Conservation (phyloP, 37 sponge, comb jelly and placozoan species). For the Corticium candelabrum region DNA sequence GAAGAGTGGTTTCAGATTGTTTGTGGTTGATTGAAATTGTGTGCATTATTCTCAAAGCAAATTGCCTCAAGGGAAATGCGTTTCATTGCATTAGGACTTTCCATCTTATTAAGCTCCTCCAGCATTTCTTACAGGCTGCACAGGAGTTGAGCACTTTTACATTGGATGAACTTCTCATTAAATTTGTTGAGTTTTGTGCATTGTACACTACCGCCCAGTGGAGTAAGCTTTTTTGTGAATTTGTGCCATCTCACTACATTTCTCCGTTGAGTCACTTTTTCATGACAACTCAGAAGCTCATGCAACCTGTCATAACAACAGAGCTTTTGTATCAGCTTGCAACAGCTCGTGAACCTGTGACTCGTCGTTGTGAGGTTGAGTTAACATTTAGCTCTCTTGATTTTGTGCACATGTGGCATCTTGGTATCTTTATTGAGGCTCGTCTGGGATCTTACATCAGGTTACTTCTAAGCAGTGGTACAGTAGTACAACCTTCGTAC, state of each 20-base stretch:
- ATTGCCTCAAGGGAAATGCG: slow-evolving; percentile 71
- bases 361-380: too few species aligned
- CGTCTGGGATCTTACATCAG: slow-evolving; percentile 48
- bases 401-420: slow-evolving; percentile 31
- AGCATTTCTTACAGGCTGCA: slow-evolving; percentile 29
- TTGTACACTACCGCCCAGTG: slow-evolving; percentile 29
- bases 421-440: slow-evolving; percentile 41
- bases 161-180: slow-evolving; percentile 33
- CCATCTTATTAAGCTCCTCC: slow-evolving; percentile 56
- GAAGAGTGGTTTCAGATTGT: slow-evolving; percentile 15
- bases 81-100: slow-evolving; percentile 75
- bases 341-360: too few species aligned
- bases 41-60: slow-evolving; percentile 31
- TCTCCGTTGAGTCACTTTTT: neutral
- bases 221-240: slow-evolving; percentile 52
- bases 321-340: neutral
- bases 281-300: neutral
- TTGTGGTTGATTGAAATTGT: slow-evolving; percentile 48
- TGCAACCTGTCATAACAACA: neutral
- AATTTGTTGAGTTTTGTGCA: slow-evolving; percentile 25
- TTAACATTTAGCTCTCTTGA: slow-evolving; percentile 18
- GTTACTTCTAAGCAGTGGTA: slow-evolving; percentile 35
- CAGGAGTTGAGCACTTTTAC: neutral
- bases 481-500: slow-evolving; percentile 31
- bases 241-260: slow-evolving; percentile 50